Evolutionary conservation across 2,888 invertebrate genomes (phyloP).

Genomic region (Macrophya alboannulata): DNA sequence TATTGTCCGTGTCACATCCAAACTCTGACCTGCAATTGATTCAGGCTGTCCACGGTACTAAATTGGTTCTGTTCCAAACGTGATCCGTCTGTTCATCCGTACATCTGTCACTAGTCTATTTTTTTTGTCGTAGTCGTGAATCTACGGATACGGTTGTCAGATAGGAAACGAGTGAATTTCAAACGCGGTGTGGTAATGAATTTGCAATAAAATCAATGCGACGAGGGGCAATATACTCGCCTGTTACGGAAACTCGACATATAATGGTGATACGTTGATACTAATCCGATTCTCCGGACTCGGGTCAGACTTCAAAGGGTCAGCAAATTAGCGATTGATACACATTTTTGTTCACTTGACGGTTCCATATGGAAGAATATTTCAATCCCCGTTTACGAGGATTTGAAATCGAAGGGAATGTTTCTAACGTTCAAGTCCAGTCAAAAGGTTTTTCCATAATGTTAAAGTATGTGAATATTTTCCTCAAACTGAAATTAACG

Average conservation of each 20-base stretch:
- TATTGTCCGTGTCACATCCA: constrained; percentile 36
- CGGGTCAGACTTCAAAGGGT: neutral
- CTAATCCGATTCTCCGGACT: neutral
- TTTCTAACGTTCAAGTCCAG: neutral
- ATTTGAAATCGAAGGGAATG: neutral
- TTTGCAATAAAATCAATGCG: neutral
- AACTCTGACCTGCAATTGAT: constrained; percentile 45
- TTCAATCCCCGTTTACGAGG: neutral
- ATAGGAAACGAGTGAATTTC: constrained; percentile 5
- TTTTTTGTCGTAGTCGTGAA: constrained; percentile 18
- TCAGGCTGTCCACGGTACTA: constrained; percentile 40
- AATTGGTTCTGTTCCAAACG: constrained; percentile 44
- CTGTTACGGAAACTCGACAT: neutral
- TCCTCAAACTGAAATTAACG: neutral
- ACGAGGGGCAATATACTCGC: neutral
- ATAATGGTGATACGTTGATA: neutral
- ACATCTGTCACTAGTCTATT: constrained; percentile 45
- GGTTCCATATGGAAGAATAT: neutral
- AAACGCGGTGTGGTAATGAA: neutral
- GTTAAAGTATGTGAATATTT: neutral
- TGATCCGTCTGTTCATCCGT: neutral
- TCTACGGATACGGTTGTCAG: constrained; percentile 17
- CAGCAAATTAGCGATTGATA: neutral
- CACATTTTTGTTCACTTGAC: neutral
- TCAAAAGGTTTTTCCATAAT: neutral